These are phyloP conservation scores for Hirundo rustica DNA, from an alignment of 2,797 vertebrate species.

Conservation along the genomic window DNA sequence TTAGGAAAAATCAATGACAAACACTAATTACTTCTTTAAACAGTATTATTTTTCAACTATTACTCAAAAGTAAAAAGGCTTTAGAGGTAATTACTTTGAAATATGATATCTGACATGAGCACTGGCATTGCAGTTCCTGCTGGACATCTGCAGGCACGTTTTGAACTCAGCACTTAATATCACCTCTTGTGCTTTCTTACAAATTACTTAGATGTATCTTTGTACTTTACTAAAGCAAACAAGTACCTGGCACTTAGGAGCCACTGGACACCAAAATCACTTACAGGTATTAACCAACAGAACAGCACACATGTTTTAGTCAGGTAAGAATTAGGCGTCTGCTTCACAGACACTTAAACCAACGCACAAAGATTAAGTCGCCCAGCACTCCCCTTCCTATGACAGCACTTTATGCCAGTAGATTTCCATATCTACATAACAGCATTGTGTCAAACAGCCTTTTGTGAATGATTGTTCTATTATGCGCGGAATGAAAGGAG, in stretches of 20 bases:
- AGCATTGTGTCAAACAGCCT: neutral
- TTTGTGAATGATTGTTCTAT: neutral
- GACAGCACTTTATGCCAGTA: neutral
- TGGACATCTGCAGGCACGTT: neutral
- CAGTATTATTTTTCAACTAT: neutral
- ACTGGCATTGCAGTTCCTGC: neutral
- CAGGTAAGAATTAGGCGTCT: neutral
- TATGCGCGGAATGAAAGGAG: neutral
- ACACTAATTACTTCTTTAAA: slow-evolving; percentile 20
- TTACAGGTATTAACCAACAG: neutral
- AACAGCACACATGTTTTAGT: neutral
- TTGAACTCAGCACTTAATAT: neutral
- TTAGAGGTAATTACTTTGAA: slow-evolving; percentile 35
- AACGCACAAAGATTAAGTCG: fast-evolving
- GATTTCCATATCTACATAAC: neutral
- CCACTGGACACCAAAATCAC: neutral
- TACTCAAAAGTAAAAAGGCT: neutral
- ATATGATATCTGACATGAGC: neutral
- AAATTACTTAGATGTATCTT: neutral
- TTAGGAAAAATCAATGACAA: slow-evolving; percentile 2
- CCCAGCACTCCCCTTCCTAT: neutral
- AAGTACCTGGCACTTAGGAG: neutral
- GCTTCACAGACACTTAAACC: neutral
- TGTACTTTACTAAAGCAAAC: neutral
- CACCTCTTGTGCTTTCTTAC: neutral